Evolutionary conservation across 1,140 invertebrate genomes (phyloP).

Genomic region (Pomacea maculata): DNA sequence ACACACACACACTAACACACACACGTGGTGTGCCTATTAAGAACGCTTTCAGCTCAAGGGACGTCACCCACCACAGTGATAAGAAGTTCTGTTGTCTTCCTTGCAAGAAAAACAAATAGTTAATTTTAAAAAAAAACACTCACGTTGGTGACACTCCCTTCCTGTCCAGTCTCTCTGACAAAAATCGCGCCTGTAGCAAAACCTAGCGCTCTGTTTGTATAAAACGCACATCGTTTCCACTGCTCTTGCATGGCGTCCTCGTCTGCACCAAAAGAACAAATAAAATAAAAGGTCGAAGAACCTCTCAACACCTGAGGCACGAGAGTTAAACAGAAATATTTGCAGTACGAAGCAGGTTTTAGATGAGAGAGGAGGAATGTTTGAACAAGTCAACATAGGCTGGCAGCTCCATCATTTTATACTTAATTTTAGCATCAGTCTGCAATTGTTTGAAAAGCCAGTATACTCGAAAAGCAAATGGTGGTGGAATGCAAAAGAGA

Average conservation of each 20-base stretch:
- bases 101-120: not conserved
- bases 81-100: not conserved
- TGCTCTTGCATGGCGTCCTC: slow-evolving; percentile 60
- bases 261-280: slow-evolving; percentile 34
- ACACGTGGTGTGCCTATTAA: not conserved
- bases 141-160: slow-evolving; percentile 77
- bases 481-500: no score
- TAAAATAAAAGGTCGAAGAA: no score
- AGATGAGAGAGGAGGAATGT: no score
- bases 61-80: not conserved
- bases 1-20: not conserved
- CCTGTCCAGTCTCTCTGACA: slow-evolving; percentile 84
- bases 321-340: no score
- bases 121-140: slow-evolving; percentile 17
- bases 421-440: no score
- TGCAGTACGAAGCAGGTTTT: no score
- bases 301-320: no score
- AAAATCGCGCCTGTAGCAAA: slow-evolving; percentile 95
- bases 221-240: slow-evolving; percentile 92
- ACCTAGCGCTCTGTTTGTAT: slow-evolving; percentile 90
- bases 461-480: no score
- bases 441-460: no score
- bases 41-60: no score
- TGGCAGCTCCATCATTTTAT: no score
- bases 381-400: no score